Conservation (phyloP, 1,140 invertebrate species). For the Drosophila serrata region DNA sequence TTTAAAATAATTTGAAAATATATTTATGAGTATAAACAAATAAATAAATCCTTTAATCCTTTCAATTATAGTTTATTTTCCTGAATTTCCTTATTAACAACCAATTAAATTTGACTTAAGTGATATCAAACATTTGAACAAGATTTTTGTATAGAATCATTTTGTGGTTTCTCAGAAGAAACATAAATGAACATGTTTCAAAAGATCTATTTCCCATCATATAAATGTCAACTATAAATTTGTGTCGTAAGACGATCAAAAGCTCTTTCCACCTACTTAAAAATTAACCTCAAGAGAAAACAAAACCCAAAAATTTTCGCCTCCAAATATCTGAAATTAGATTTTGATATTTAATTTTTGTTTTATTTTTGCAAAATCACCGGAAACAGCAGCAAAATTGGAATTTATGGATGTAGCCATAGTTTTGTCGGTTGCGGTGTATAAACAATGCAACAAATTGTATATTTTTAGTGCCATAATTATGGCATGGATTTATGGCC, state of each 20-base stretch:
- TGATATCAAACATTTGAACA: not conserved
- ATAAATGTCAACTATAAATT: constrained; percentile 46
- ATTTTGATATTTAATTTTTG: constrained; percentile 13
- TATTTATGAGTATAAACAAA: not conserved
- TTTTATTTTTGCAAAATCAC: constrained; percentile 46
- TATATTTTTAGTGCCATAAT: constrained; percentile 37
- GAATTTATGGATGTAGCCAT: constrained; percentile 27
- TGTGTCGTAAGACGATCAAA: constrained; percentile 22
- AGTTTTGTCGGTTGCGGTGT: constrained; percentile 14
- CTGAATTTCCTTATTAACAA: not conserved
- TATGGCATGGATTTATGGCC: constrained; percentile 35
- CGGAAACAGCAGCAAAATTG: constrained; percentile 45
- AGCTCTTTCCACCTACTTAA: constrained; percentile 27
- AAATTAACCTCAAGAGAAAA: constrained; percentile 6
- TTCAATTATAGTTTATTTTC: not conserved
- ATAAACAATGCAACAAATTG: constrained; percentile 42
- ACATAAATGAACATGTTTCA: constrained; percentile 14
- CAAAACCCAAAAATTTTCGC: not conserved
- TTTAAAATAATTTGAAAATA: not conserved
- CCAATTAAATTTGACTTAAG: constrained; percentile 18
- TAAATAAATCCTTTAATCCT: not conserved
- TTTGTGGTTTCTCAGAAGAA: not conserved
- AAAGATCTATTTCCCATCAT: constrained; percentile 5
- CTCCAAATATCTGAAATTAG: not conserved
- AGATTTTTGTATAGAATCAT: not conserved